Conservation (phyloP, 2,797 vertebrate species). For the Meda fulgida region DNA sequence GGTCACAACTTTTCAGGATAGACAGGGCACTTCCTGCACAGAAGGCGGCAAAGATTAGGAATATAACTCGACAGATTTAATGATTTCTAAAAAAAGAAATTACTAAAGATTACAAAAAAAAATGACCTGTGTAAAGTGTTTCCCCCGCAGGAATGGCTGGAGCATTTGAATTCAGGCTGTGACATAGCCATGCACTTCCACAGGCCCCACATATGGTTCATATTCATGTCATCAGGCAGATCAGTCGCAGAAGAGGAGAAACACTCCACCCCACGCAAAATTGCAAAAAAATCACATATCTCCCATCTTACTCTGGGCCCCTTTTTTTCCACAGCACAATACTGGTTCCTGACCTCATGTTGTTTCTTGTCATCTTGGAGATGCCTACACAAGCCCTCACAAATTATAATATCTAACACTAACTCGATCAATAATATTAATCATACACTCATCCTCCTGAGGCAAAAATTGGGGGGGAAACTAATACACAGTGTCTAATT, state of each 20-base stretch:
- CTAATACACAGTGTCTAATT: not conserved
- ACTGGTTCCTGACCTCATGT: conserved; percentile 2
- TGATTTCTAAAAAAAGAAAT: not conserved
- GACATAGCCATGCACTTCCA: conserved; percentile 17
- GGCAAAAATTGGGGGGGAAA: too few species aligned
- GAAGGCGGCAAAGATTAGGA: not conserved
- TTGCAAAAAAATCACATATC: conserved; percentile 42
- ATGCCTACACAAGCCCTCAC: not conserved
- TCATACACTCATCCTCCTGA: not conserved
- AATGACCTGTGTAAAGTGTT: too few species aligned
- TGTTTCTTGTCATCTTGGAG: not conserved
- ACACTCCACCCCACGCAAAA: not conserved
- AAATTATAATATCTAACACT: not conserved
- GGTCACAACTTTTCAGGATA: conserved; percentile 11
- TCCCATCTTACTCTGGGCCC: not conserved
- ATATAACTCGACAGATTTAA: not conserved
- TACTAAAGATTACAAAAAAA: too few species aligned
- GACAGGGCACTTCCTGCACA: not conserved
- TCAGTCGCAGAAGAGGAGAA: conserved; percentile 23
- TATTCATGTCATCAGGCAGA: conserved; percentile 22
- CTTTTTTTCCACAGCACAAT: conserved; percentile 24
- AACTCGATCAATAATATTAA: not conserved
- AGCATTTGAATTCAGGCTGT: conserved; percentile 18
- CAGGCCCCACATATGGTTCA: not conserved
- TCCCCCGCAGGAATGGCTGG: too few species aligned